phyloP scores from a whole-genome alignment of 2,113 vertebrate species.

The Bubo scandiacus region DNA sequence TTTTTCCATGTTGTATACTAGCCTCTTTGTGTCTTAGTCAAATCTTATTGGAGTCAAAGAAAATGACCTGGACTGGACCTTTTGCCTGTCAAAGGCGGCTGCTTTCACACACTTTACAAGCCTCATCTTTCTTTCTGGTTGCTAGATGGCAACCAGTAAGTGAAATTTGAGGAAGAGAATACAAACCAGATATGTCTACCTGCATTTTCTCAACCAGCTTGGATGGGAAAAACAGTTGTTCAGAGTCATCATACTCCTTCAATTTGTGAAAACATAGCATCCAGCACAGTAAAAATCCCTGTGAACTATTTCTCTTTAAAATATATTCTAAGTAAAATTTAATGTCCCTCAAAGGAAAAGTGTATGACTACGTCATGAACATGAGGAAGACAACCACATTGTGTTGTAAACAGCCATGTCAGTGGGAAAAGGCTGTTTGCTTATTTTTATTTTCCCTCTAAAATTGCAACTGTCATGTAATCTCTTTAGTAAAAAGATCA shows the following conservation, averaged over 20 bases:
- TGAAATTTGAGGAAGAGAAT: background rate
- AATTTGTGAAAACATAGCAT: background rate
- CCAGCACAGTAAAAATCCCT: background rate
- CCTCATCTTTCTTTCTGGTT: background rate
- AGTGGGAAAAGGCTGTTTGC: background rate
- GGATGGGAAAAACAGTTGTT: background rate
- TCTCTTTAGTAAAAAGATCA: slow-evolving; percentile 47
- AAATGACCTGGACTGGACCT: background rate
- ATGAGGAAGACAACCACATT: background rate
- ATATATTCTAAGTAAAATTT: background rate
- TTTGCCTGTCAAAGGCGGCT: background rate
- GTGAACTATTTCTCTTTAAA: background rate
- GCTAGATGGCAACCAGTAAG: background rate
- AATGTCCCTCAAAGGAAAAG: background rate
- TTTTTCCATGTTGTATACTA: background rate
- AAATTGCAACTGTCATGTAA: slow-evolving; percentile 50
- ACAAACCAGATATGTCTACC: background rate
- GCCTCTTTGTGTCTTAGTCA: background rate
- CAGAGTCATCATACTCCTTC: background rate
- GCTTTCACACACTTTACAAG: background rate
- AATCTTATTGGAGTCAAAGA: background rate
- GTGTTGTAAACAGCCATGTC: background rate
- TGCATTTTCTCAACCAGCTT: background rate
- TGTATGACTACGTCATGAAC: fast-evolving
- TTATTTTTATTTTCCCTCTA: slow-evolving; percentile 38